phyloP scores from a whole-genome alignment of 2,113 vertebrate genomes.

The Clarias magur region DNA sequence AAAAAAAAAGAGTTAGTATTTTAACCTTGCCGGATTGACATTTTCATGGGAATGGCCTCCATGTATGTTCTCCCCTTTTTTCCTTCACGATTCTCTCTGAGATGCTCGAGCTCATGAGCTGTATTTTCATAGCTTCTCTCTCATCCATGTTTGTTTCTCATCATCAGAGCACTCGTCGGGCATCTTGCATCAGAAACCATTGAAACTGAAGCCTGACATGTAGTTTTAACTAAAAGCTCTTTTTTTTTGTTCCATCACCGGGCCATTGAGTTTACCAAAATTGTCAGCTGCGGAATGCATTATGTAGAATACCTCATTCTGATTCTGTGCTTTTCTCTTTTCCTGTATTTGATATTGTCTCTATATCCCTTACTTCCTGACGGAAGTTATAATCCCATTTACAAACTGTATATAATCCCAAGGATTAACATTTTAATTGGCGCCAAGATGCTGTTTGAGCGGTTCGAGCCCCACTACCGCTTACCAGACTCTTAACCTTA shows the following conservation, averaged over 20 bases:
- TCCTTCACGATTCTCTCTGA: slow-evolving; percentile 64
- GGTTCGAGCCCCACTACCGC: no score
- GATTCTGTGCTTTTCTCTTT: slow-evolving; percentile 43
- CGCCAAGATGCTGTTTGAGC: no score
- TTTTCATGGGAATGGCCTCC: slow-evolving; percentile 23
- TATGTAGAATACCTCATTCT: slow-evolving; percentile 32
- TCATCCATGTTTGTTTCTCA: slow-evolving; percentile 71
- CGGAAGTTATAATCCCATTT: slow-evolving; percentile 45
- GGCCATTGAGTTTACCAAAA: slow-evolving; percentile 60
- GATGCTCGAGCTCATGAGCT: slow-evolving; percentile 62
- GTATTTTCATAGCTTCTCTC: slow-evolving; percentile 63
- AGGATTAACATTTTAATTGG: slow-evolving; percentile 35
- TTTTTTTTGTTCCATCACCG: slow-evolving; percentile 59
- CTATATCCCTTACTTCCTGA: slow-evolving; percentile 33
- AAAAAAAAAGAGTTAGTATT: not conserved
- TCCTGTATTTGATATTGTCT: not conserved
- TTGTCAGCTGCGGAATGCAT: slow-evolving; percentile 34
- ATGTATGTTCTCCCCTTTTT: not conserved
- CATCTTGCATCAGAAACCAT: slow-evolving; percentile 67
- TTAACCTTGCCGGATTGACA: slow-evolving; percentile 12
- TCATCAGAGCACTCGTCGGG: slow-evolving; percentile 68
- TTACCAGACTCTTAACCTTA: no score
- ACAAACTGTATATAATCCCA: slow-evolving; percentile 50
- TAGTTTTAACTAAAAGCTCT: slow-evolving; percentile 29
- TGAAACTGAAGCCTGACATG: slow-evolving; percentile 35